Evolutionary conservation across 2,888 invertebrate genomes (phyloP), one percentile per base, ranked within the genome.

Genomic region (Dermolepida albohirtum): DNA sequence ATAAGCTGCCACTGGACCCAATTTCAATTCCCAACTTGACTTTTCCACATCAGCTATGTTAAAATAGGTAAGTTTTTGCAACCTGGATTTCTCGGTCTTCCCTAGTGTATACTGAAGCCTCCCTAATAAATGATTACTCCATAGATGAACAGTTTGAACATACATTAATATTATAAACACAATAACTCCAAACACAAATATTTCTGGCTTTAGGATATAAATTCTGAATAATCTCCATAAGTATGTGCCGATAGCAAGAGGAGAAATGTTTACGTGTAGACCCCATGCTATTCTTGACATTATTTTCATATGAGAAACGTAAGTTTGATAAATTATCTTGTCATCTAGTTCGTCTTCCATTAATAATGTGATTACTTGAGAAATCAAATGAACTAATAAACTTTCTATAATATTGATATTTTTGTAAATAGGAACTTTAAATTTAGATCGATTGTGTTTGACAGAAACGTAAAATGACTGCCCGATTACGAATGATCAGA

Each of bases 271-370:
- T 78, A 93, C 85, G 76, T 92, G 92, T 78, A 92, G 86, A 83
- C 92, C 92, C 84, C 93, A 90, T 74, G 92, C 89, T 80, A 91
- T 87, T 82, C 92, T 91, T 62, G 94, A 94, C 80, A 94, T 85
- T 74, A 94, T 87, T 87, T 93, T 94, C 89, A 93, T 90, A 83
- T 94, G 93, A 74, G 94, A 93, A 74, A 93, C 85, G 84, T 93
- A 93, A 39, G 94, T 93, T 88, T 95, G 94, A 84, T 94, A 93
- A 78, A 95, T 86, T 78, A 95, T 90, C 87, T 90, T 90, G 79
- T 95, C 94, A 85, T 95, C 95, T 79, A 95, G 86, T 86, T 94
- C 94, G 91, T 95, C 95, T 89, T 95, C 95, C 95, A 95, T 95
- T 80, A 73, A 82, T 63, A 27, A 54, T 34, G 52, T 12, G 11